Evolutionary conservation across 92 coral and sea anemone species (phyloP).

Genomic region (Desmophyllum pertusum): DNA sequence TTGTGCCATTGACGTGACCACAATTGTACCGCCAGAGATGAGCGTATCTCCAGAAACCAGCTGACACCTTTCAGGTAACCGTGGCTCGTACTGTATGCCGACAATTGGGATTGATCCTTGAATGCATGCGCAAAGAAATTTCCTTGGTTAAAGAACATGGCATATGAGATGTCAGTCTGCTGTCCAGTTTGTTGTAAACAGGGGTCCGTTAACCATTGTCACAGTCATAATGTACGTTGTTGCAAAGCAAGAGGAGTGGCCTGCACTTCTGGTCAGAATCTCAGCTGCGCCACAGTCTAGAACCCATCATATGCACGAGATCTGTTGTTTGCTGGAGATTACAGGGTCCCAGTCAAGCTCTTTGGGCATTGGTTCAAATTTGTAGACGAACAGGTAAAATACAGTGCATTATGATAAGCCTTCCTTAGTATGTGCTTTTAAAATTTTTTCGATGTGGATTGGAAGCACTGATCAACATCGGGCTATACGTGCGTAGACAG

Average conservation of each 20-base stretch:
- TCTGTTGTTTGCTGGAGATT: neutral
- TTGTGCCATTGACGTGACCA: neutral
- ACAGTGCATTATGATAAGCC: neutral
- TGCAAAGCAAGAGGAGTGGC: neutral
- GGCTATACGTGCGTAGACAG: neutral
- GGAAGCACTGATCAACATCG: neutral
- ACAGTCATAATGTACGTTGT: neutral
- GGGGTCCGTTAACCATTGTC: neutral
- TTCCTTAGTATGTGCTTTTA: neutral
- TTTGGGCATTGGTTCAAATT: neutral
- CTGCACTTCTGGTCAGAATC: constrained; percentile 3
- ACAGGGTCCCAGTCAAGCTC: neutral
- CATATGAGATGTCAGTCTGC: neutral
- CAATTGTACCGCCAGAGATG: neutral
- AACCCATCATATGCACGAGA: neutral
- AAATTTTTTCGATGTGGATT: neutral
- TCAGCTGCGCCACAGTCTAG: neutral
- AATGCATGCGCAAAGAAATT: neutral
- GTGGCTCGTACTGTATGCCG: neutral
- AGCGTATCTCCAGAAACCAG: neutral
- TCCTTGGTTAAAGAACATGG: neutral
- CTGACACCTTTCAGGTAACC: neutral
- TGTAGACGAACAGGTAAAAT: neutral
- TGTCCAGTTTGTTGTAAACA: neutral
- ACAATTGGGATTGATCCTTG: neutral